phyloP scores from a whole-genome alignment of 2,888 invertebrate genomes.

The Scaptomyza polygonia region DNA sequence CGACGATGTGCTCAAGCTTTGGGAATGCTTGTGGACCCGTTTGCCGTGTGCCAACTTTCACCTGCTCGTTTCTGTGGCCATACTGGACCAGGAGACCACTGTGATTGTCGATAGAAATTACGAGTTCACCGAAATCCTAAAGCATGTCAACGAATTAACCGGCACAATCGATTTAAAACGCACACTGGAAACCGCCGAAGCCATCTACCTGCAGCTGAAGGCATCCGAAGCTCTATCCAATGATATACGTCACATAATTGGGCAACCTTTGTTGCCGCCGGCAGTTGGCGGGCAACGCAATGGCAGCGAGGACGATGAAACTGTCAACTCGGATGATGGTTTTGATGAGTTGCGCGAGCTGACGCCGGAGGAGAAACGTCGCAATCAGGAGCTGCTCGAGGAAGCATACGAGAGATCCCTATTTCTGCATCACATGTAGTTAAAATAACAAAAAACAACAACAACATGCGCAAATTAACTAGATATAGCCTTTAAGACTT shows the following conservation, averaged over 20 bases:
- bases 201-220: constrained; percentile 94
- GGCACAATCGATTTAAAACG: constrained; percentile 93
- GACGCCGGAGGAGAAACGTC: constrained; percentile 79
- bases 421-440: constrained; percentile 77
- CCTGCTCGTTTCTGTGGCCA: constrained; percentile 95
- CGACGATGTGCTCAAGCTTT: constrained; percentile 93
- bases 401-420: constrained; percentile 84
- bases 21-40: constrained; percentile 98
- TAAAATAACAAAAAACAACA: constrained; percentile 1
- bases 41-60: constrained; percentile 98
- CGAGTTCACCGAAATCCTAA: constrained; percentile 97
- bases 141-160: constrained; percentile 98
- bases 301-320: constrained; percentile 56
- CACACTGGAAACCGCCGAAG: constrained; percentile 94
- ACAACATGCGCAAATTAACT: constrained; percentile 60
- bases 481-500: constrained; percentile 67
- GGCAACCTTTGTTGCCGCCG: constrained; percentile 84
- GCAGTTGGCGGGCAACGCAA: constrained; percentile 38
- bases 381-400: constrained; percentile 82
- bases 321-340: constrained; percentile 83
- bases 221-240: constrained; percentile 89
- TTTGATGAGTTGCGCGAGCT: constrained; percentile 80
- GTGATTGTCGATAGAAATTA: constrained; percentile 95
- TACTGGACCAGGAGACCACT: constrained; percentile 94
- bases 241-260: constrained; percentile 89